phyloP scores from a whole-genome alignment of 2,113 vertebrate genomes.

The Elanus axillaris region DNA sequence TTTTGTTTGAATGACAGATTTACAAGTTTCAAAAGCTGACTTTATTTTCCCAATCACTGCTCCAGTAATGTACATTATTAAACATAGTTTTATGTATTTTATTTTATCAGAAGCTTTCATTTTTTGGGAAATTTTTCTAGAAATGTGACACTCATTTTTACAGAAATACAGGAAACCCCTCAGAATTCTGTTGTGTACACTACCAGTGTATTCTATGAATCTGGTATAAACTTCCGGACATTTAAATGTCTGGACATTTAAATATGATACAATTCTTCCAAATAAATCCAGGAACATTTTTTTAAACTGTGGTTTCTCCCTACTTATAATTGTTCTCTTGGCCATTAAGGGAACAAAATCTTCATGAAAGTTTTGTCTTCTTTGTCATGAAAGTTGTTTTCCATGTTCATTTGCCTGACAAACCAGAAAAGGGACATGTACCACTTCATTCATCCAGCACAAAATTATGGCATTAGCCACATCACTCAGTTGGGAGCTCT shows the following conservation, averaged over 20 bases:
- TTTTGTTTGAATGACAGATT: neutral
- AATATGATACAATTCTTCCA: neutral
- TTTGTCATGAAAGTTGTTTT: neutral
- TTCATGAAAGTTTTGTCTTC: neutral
- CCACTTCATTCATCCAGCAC: neutral
- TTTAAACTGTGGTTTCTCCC: neutral
- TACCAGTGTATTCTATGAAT: neutral
- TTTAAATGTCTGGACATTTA: neutral
- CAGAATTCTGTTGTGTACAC: neutral
- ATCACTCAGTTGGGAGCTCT: neutral
- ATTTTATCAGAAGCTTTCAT: neutral
- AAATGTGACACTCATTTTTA: neutral
- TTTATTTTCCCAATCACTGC: neutral
- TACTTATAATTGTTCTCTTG: neutral
- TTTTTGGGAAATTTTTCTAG: neutral
- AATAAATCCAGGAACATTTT: neutral
- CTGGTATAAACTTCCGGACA: neutral
- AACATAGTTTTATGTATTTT: neutral
- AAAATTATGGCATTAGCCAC: neutral
- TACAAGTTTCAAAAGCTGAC: neutral
- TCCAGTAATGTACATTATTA: neutral
- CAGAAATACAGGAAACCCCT: neutral
- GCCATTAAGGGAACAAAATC: neutral
- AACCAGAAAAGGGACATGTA: neutral
- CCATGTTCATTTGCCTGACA: neutral